phyloP scores from a whole-genome alignment of 2,113 vertebrate species.

The Lipotes vexillifer region DNA sequence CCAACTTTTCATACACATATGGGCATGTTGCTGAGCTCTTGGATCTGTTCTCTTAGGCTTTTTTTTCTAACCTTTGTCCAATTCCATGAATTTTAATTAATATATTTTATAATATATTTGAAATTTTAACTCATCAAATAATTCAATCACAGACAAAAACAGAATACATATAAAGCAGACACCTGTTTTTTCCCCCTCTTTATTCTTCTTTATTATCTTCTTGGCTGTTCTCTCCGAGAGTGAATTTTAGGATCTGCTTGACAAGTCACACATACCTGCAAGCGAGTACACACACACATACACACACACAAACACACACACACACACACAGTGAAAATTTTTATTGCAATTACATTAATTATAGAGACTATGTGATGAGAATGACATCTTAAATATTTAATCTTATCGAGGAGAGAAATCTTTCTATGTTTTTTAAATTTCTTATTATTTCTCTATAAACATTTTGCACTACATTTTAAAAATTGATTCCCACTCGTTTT shows the following conservation, averaged over 20 bases:
- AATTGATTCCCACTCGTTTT: not conserved
- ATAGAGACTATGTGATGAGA: not conserved
- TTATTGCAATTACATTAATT: not conserved
- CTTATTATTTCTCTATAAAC: not conserved
- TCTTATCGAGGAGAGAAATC: not conserved
- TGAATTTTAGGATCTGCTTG: not conserved
- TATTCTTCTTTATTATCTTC: not conserved
- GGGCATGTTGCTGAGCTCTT: not conserved
- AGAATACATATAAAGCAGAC: not conserved
- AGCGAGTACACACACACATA: not conserved
- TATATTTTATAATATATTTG: not conserved
- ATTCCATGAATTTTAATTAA: not conserved
- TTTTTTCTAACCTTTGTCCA: not conserved
- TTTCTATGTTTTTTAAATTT: not conserved
- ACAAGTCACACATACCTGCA: not conserved
- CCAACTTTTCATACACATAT: not conserved
- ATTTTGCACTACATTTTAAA: not conserved
- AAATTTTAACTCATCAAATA: not conserved
- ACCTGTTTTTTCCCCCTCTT: not conserved
- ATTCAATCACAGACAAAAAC: not conserved
- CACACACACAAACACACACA: not conserved
- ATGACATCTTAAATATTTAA: not conserved
- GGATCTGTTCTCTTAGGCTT: not conserved
- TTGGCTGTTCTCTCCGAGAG: not conserved
- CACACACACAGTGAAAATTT: not conserved